Evolutionary conservation across 2,113 vertebrate species (phyloP), one percentile per base, ranked within the genome.

Genomic region (Ceratotherium simum): DNA sequence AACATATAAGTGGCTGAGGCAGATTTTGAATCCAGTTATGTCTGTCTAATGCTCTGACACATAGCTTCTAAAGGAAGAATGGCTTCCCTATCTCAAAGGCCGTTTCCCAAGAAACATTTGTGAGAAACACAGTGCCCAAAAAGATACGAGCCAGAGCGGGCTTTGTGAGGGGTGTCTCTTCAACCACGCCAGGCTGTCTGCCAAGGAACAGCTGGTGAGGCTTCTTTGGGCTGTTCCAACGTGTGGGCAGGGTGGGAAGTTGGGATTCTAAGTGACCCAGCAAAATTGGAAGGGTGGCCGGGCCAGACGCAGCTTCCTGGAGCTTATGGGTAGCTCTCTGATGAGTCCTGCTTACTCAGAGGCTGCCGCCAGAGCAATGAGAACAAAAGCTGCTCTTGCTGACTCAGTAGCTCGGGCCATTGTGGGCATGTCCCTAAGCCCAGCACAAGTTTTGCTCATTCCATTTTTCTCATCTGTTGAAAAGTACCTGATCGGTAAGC

Each of bases 401-500:
- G 82, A 87, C 69, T 80, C 73, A 51, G 93, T 8, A 36, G 76
- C 72, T 89, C 0, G 5, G 42, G 91, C 27, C 75, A 70, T 33
- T 79, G 56, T 29, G 73, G 89, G 39, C 46, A 69, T 64, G 78
- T 83, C 60, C 76, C 70, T 27, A 39, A 58, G 51, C 39, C 85
- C 36, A n/a, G 80, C 27, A 36, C 75, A 80, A 76, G 21, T n/a
- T 65, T 78, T 69, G 39, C 75, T 92, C 39, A 31, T 54, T 95
- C 75, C 11, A 29, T 92, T 88, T 96, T 90, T 91, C 70, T 92
- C 60, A 33, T 81, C 82, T 95, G 82, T 83, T 92, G 84, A 91
- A 96, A 97, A 78, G 92, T 60, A 94, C 93, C 88, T 88, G 80
- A 95, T 25, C 58, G 58, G 95, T 89, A 82, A 89, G 95, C 48